These are phyloP conservation scores for Natrix natrix DNA, from an alignment of 2,797 vertebrate species.

Conservation along the genomic window DNA sequence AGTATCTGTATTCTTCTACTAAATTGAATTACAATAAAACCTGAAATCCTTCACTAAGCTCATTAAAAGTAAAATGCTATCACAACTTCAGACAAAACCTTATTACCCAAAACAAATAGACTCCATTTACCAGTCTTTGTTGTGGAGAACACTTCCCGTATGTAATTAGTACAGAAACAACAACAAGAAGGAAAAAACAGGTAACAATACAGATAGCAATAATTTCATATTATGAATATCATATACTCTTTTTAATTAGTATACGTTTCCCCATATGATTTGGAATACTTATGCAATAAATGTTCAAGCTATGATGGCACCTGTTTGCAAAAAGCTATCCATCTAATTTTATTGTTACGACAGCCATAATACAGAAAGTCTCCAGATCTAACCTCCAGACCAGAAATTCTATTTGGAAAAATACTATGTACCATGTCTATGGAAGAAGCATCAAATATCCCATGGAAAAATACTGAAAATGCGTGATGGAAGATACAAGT, in stretches of 20 bases:
- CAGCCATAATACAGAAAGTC: constrained; percentile 55
- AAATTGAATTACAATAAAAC: neutral
- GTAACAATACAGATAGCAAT: neutral
- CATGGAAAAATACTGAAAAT: neutral
- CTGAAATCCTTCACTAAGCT: constrained; percentile 29
- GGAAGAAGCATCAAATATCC: neutral
- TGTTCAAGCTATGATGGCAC: constrained; percentile 42
- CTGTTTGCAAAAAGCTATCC: constrained; percentile 54
- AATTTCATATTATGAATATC: neutral
- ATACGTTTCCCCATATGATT: constrained; percentile 38
- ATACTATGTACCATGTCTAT: neutral
- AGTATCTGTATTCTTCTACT: constrained; percentile 8
- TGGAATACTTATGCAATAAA: constrained; percentile 8
- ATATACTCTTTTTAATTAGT: constrained; percentile 48
- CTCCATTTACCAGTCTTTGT: constrained; percentile 11
- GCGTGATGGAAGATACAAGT: neutral
- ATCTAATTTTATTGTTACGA: constrained; percentile 58
- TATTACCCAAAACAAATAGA: constrained; percentile 25
- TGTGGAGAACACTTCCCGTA: constrained; percentile 27
- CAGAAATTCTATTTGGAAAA: neutral
- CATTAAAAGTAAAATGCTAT: constrained; percentile 6
- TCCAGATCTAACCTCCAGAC: neutral
- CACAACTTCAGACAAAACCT: constrained; percentile 22
- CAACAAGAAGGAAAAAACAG: neutral
- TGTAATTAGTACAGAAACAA: constrained; percentile 27